Conservation (phyloP, 1,140 invertebrate genomes). For the Paraescarpia echinospica region DNA sequence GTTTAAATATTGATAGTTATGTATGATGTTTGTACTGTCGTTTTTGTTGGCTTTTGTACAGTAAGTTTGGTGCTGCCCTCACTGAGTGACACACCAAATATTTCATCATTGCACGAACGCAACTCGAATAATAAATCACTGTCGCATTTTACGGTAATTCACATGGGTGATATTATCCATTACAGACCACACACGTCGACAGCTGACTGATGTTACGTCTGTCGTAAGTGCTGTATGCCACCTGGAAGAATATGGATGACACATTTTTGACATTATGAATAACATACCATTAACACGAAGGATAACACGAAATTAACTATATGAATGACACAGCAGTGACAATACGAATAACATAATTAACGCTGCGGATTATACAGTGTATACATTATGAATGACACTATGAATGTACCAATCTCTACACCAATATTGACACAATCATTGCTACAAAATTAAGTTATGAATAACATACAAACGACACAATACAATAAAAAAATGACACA, state of each 20-base stretch:
- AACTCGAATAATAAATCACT: neutral
- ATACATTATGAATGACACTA: neutral
- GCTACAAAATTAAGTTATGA: too few relatives aligned
- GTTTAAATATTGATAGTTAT: neutral
- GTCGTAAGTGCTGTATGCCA: neutral
- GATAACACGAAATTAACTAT: too few relatives aligned
- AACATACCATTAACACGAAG: too few relatives aligned
- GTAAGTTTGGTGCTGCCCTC: too few relatives aligned
- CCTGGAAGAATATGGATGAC: neutral
- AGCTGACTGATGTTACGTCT: neutral
- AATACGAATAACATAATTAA: neutral
- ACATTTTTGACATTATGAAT: neutral
- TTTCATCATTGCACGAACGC: neutral
- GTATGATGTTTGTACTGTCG: neutral
- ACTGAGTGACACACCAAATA: neutral
- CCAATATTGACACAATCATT: too few relatives aligned
- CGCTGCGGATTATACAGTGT: too few relatives aligned
- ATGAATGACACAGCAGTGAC: too few relatives aligned
- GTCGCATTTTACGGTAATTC: neutral
- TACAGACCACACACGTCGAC: neutral
- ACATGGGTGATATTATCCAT: neutral
- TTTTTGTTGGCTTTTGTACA: neutral
- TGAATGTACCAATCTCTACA: too few relatives aligned
- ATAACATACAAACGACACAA: too few relatives aligned
- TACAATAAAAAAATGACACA: too few relatives aligned